Evolutionary conservation across 1,140 invertebrate genomes (phyloP).

Genomic region (Aradophagus sp.): DNA sequence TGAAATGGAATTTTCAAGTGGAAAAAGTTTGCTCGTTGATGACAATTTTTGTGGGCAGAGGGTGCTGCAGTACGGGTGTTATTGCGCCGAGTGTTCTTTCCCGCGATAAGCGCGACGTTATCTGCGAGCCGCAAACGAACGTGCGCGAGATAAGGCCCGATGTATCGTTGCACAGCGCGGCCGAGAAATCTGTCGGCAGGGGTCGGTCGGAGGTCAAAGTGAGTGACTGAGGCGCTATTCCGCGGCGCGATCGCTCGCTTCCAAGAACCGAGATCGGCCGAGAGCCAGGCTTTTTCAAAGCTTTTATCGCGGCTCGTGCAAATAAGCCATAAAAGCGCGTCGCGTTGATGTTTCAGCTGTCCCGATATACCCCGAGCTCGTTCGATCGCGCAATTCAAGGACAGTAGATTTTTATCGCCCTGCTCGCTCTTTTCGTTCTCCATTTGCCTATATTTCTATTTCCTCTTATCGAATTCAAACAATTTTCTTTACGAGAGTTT

Average conservation of each 20-base stretch:
- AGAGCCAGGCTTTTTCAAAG: conserved; percentile 8
- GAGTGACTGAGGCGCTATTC: too few relatives aligned
- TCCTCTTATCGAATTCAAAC: too few relatives aligned
- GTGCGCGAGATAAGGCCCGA: conserved; percentile 50
- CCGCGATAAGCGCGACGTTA: conserved; percentile 42
- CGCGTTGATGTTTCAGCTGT: conserved; percentile 30
- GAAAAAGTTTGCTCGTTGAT: too few relatives aligned
- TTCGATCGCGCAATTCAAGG: conserved; percentile 9
- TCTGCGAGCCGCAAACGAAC: conserved; percentile 40
- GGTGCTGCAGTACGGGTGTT: conserved; percentile 36
- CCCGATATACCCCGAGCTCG: conserved; percentile 6
- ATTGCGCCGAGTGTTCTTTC: conserved; percentile 47
- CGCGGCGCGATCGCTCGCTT: conserved; percentile 4
- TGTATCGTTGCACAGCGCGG: conserved; percentile 44
- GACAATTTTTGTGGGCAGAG: too few relatives aligned
- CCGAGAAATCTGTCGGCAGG: conserved; percentile 39
- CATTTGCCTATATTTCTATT: too few relatives aligned
- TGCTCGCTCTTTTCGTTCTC: too few relatives aligned
- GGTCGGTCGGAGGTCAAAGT: conserved; percentile 52
- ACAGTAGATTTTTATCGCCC: background rate
- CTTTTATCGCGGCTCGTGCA: conserved; percentile 24
- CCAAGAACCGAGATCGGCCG: conserved; percentile 10
- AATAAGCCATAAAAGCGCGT: conserved; percentile 40
- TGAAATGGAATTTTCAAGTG: too few relatives aligned
- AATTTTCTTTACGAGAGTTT: too few relatives aligned